Evolutionary conservation across 2,797 vertebrate genomes (phyloP), one percentile per base, ranked within the genome.

Genomic region (Phrynocephalus guinanensis): DNA sequence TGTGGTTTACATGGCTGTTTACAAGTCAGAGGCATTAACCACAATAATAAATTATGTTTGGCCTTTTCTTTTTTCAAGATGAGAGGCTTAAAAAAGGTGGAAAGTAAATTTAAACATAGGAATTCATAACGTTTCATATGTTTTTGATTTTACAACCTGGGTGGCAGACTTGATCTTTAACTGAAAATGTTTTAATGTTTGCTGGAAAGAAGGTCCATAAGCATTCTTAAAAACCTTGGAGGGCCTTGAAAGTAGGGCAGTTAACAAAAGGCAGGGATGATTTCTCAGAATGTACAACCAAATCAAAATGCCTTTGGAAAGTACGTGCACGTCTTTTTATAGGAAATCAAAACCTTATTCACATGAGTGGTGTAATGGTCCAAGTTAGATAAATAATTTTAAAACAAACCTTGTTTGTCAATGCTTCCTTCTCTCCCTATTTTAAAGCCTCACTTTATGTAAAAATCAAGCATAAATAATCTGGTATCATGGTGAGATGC

Each of bases 121-220:
- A 75, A 50, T 75, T 79, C 68, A 33, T 80, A 67, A 73, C 3
- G 79, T 80, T 84, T 85, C 77, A 88, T 26, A 84, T 80, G 30
- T 11, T 88, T 33, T 66, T 5, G 15, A n/a, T 66, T 81, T 88
- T 48, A 67, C 87, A 81, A 81, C 78, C 38, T 85, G 87, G 83
- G 70, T 85, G 83, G 83, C 71, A 81, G 52, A 67, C 28, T 67
- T 84, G 56, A 73, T 75, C 22, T 52, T 73, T 83, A 60, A 84
- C 38, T 15, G 66, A n/a, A 87, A 87, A 77, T 77, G 76, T 78
- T 76, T 77, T 83, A 83, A 56, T 70, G 80, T 82, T 75, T 76
- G 38, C 33, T 82, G 67, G 52, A 73, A 78, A 70, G 2, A 28
- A 30, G 6, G 20, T 73, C 48, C 28, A 38, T 52, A 22, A 52